phyloP scores from a whole-genome alignment of 2,888 invertebrate species.

The Ophioninae sp. region DNA sequence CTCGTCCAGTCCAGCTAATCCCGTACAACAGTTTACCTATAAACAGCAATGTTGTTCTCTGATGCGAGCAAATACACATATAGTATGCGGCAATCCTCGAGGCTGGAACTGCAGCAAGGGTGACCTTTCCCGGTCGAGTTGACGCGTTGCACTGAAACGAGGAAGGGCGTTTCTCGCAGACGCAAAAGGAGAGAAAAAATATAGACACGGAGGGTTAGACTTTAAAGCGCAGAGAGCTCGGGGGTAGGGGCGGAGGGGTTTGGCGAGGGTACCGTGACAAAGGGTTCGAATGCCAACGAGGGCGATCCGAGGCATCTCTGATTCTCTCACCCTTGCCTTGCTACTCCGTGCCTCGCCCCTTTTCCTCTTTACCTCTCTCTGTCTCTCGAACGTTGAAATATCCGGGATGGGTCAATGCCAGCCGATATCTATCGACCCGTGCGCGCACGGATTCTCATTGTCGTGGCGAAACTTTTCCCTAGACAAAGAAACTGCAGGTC shows the following conservation, averaged over 20 bases:
- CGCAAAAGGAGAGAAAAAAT: background rate
- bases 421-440: conserved; percentile 68
- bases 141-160: conserved; percentile 2
- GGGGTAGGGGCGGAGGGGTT: background rate
- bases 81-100: background rate
- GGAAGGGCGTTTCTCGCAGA: background rate
- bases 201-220: background rate
- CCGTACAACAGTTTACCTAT: background rate
- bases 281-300: conserved; percentile 71
- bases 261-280: conserved; percentile 62
- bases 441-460: conserved; percentile 43
- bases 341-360: conserved; percentile 42
- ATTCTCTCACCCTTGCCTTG: conserved; percentile 56
- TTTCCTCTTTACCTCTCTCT: background rate
- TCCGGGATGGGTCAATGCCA: conserved; percentile 65
- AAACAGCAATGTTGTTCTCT: background rate
- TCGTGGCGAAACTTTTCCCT: background rate
- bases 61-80: background rate
- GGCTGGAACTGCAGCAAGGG: background rate
- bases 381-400: conserved; percentile 19
- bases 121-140: conserved; percentile 25
- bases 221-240: background rate
- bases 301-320: conserved; percentile 40
- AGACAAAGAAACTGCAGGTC: conserved; percentile 29
- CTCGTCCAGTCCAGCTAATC: background rate